phyloP scores from a whole-genome alignment of 1,140 invertebrate species.

The Pseudomyrmex dendroicus region DNA sequence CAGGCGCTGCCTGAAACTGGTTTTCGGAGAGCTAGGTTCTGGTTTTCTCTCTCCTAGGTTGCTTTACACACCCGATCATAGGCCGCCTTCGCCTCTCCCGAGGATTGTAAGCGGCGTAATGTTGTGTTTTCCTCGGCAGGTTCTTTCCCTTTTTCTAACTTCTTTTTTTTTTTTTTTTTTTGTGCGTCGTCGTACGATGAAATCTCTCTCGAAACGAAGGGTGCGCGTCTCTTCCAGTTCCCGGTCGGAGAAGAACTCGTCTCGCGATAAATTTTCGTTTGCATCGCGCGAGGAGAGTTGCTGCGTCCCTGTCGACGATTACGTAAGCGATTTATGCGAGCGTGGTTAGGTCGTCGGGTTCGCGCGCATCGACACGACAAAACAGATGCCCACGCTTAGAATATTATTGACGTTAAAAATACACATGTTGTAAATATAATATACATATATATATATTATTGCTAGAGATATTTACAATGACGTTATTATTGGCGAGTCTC shows the following conservation, averaged over 20 bases:
- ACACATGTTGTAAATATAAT: neutral
- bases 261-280: conserved; percentile 24
- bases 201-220: conserved; percentile 40
- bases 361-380: too few relatives aligned
- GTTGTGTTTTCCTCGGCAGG: neutral
- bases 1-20: conserved; percentile 78
- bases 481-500: too few relatives aligned
- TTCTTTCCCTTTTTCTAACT: conserved; percentile 3
- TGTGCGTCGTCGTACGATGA: conserved; percentile 18
- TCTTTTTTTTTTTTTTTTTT: conserved; percentile 10
- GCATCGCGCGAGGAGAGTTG: neutral
- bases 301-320: conserved; percentile 2
- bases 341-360: too few relatives aligned
- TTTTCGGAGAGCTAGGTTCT: conserved; percentile 80
- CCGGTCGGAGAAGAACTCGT: conserved; percentile 24
- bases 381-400: neutral
- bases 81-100: conserved; percentile 79
- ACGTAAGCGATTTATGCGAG: neutral
- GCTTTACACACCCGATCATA: conserved; percentile 80
- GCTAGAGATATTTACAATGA: too few relatives aligned
- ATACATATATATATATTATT: too few relatives aligned
- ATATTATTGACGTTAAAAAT: neutral
- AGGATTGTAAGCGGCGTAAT: conserved; percentile 28
- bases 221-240: neutral
- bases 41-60: conserved; percentile 80